Evolutionary conservation across 2,888 invertebrate species (phyloP), one percentile per base, ranked within the genome.

Genomic region (Tetramorium bicarinatum): DNA sequence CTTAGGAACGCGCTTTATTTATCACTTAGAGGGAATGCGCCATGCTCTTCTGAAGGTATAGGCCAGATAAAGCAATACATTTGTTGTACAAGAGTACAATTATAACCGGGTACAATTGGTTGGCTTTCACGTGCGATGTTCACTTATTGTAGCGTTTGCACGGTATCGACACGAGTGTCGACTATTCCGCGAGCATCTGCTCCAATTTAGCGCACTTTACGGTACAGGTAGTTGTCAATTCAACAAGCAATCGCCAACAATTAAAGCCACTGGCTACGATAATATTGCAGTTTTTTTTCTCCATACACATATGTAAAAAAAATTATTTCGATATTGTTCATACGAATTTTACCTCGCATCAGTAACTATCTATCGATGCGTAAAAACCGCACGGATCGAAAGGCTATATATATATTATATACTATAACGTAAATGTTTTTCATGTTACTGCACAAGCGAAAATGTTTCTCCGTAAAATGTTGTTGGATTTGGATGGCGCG

Each of bases 401-500:
- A 56, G n/a, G 3, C 13, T 21, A 9, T 15, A 25, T 8, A 15
- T 8, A 66, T 41, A 44, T 25, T 8, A 64, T 29, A 41, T 64
- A 3, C 21, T 38, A 52, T 25, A 62, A 13, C 41, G 3, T 41
- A 21, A 69, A 54, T 44, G 13, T 62, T 56, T 67, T 29, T 56
- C 11, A 56, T 13, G 54, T 44, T 69, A 69, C 41, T 67, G 13
- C 9, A 7, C 13, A 7, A 54, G 29, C n/a, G 3, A 77, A 69
- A 75, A 44, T 77, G 15, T 56, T 69, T 77, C 54, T 56, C 3
- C 15, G 21, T 56, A n/a, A 69, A 77, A 77, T 69, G 29, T 64
- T 64, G 75, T 77, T 67, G 54, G 34, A 62, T 67, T 56, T 69
- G 29, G 29, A 34, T 34, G 29, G 18, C 15, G 29, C 11, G 15